A percentile compares a stretch with the other conserved stretches of the same genome.
Evolutionary conservation across 1,140 invertebrate species (phyloP).

Genomic region (Cyclina sinensis): DNA sequence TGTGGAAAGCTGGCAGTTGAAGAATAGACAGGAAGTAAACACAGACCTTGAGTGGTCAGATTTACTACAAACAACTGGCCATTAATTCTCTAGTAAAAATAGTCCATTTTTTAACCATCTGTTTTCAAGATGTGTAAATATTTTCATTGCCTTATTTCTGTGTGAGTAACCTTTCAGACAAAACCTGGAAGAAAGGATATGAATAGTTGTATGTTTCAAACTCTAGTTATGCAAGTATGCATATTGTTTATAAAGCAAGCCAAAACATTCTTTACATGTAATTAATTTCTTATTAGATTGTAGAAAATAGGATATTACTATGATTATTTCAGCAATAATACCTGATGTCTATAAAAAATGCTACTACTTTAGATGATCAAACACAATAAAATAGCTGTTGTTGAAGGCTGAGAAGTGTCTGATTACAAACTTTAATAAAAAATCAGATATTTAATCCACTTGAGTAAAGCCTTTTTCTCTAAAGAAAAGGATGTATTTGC

Average conservation of each 20-base stretch:
- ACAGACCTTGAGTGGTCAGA: no score
- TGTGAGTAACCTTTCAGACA: background rate
- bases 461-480: conserved; percentile 4
- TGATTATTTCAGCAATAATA: background rate
- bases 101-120: background rate
- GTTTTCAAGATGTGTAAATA: background rate
- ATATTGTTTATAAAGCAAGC: background rate
- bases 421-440: background rate
- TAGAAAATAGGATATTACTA: background rate
- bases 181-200: background rate
- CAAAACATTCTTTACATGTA: background rate
- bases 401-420: background rate
- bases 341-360: background rate
- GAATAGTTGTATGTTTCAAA: no score
- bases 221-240: no score
- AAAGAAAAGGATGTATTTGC: background rate
- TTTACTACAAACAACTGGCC: no score
- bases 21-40: no score
- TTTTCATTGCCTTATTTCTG: background rate
- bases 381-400: conserved; percentile 13
- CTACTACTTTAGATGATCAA: background rate
- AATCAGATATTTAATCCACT: conserved; percentile 1
- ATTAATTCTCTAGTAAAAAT: no score
- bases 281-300: background rate
- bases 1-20: no score